These are phyloP conservation scores for Bombus soroeensis DNA, from an alignment of 1,140 invertebrate species.

Conservation along the genomic window DNA sequence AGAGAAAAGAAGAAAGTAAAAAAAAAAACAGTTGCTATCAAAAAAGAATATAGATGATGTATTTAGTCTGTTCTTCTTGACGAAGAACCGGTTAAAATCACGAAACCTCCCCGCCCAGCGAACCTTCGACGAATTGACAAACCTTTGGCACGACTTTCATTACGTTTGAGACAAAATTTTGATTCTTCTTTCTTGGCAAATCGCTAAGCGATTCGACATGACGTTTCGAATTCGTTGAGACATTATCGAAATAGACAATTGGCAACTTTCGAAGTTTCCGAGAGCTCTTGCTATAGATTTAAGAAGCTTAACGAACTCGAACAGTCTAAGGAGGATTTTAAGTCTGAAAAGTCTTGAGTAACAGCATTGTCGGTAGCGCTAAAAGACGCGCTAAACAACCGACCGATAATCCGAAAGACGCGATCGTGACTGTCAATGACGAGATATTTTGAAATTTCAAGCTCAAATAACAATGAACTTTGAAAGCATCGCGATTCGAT, in stretches of 20 bases:
- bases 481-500: not conserved
- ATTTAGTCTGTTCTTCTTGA: not conserved
- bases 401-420: not conserved
- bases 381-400: not conserved
- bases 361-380: not conserved
- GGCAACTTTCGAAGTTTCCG: not conserved
- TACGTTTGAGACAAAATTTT: not conserved
- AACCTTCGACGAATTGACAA: not conserved
- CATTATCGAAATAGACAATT: not conserved
- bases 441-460: too few species aligned
- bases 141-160: not conserved
- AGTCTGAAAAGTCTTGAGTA: not conserved
- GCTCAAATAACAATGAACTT: not conserved
- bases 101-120: not conserved
- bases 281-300: not conserved
- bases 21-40: not conserved
- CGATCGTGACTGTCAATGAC: not conserved
- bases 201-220: not conserved
- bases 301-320: not conserved
- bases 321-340: not conserved
- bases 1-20: not conserved
- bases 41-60: constrained; percentile 24
- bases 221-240: not conserved
- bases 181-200: not conserved
- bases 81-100: not conserved